These are phyloP conservation scores for Drosophila affinis DNA, from an alignment of 2,888 invertebrate species.

Conservation along the genomic window DNA sequence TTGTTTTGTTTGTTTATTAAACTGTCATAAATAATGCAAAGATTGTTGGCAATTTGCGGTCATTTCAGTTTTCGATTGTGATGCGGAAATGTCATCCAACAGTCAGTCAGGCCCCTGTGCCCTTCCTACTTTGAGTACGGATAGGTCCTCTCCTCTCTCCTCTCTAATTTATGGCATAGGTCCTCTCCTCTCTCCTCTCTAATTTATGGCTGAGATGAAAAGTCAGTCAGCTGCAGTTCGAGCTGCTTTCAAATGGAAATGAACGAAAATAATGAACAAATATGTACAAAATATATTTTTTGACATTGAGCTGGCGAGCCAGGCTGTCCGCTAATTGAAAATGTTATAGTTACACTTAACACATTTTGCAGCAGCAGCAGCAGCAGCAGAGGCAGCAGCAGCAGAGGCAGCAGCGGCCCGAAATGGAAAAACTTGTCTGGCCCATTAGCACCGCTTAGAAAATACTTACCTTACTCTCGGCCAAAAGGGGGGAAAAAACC, in stretches of 20 bases:
- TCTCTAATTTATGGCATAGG: no score
- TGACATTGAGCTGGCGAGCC: slow-evolving; percentile 61
- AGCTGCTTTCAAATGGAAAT: not conserved
- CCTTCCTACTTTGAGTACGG: not conserved
- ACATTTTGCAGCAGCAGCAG: slow-evolving; percentile 45
- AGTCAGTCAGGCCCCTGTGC: slow-evolving; percentile 16
- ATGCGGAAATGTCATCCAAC: slow-evolving; percentile 44
- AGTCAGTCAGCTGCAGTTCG: slow-evolving; percentile 27
- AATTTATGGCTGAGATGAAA: slow-evolving; percentile 36
- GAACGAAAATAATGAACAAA: slow-evolving; percentile 11
- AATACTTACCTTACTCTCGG: slow-evolving; percentile 3
- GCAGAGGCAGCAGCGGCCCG: not conserved
- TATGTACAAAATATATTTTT: slow-evolving; percentile 5
- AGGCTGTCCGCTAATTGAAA: slow-evolving; percentile 64
- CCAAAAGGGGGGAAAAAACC: slow-evolving; percentile 33
- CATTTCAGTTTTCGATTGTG: slow-evolving; percentile 19
- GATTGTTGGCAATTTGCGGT: slow-evolving; percentile 23
- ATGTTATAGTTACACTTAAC: slow-evolving; percentile 62
- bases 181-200: slow-evolving; percentile 15
- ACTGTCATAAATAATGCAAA: slow-evolving; percentile 46
- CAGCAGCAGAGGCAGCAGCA: slow-evolving; percentile 3
- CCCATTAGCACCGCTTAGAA: slow-evolving; percentile 57
- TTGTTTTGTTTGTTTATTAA: slow-evolving; percentile 41
- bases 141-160: no score
- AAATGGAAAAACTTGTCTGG: slow-evolving; percentile 55